Evolutionary conservation across 1,140 invertebrate genomes (phyloP).

Genomic region (Megathymus violae): DNA sequence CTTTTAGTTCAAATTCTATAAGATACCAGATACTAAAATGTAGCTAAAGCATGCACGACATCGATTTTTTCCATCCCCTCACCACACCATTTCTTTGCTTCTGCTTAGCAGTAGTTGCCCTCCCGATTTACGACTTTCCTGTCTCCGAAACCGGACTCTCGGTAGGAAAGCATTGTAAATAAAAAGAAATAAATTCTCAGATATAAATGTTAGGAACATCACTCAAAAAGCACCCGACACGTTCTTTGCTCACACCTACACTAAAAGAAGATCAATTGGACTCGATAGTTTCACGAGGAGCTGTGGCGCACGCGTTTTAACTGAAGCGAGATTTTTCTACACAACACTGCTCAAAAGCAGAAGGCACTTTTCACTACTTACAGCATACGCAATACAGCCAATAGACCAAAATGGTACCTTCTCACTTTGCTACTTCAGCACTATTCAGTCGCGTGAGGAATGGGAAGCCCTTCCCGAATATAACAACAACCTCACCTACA

Average conservation of each 20-base stretch:
- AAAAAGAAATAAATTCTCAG: slow-evolving; percentile 72
- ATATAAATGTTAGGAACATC: slow-evolving; percentile 80
- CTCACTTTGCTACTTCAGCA: slow-evolving; percentile 59
- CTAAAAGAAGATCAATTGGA: slow-evolving; percentile 44
- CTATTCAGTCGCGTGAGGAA: slow-evolving; percentile 40
- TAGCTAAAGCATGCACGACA: slow-evolving; percentile 10
- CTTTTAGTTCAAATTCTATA: no score
- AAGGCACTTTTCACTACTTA: slow-evolving; percentile 68
- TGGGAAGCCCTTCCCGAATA: slow-evolving; percentile 8
- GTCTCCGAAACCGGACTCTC: slow-evolving; percentile 74
- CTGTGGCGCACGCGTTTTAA: slow-evolving; percentile 69
- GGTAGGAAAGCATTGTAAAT: slow-evolving; percentile 64
- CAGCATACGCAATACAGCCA: slow-evolving; percentile 69
- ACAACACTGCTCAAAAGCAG: slow-evolving; percentile 81
- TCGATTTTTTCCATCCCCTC: slow-evolving; percentile 29
- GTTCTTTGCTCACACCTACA: slow-evolving; percentile 61
- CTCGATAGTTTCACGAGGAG: slow-evolving; percentile 54
- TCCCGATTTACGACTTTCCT: slow-evolving; percentile 80
- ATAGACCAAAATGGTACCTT: slow-evolving; percentile 52
- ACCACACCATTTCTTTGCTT: slow-evolving; percentile 48
- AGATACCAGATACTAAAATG: no score
- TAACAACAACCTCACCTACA: slow-evolving; percentile 21
- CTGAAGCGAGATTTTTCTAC: slow-evolving; percentile 61
- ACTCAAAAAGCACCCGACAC: slow-evolving; percentile 78
- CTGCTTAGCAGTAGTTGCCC: slow-evolving; percentile 59